Conservation (phyloP, 2,797 vertebrate species). For the Sebastiscus tertius region DNA sequence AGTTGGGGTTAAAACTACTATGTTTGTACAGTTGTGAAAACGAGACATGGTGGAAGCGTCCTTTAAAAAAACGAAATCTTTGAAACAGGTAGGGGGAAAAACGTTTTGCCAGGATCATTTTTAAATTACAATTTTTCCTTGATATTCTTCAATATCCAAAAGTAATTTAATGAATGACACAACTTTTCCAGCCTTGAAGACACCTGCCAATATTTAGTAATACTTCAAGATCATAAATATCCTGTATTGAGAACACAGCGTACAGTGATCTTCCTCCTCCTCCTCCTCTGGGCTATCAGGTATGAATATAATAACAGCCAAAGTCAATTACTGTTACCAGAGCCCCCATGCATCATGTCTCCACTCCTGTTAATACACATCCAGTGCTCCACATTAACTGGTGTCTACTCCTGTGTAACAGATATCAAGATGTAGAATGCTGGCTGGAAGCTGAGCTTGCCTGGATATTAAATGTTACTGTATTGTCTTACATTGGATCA, state of each 20-base stretch:
- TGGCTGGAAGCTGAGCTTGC: background rate
- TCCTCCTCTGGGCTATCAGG: constrained; percentile 12
- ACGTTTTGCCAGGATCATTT: too few relatives aligned
- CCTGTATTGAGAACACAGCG: background rate
- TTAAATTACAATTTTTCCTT: too few relatives aligned
- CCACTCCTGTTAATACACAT: constrained; percentile 54
- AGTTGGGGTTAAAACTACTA: too few relatives aligned
- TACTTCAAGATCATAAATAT: too few relatives aligned
- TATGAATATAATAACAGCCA: constrained; percentile 40
- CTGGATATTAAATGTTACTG: constrained; percentile 45
- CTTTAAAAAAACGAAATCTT: too few relatives aligned
- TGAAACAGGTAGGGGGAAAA: too few relatives aligned
- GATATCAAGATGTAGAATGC: constrained; percentile 24
- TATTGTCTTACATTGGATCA: constrained; percentile 31
- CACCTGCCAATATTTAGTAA: background rate
- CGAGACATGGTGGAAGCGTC: too few relatives aligned
- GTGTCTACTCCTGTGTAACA: constrained; percentile 34
- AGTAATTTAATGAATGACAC: too few relatives aligned
- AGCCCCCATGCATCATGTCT: constrained; percentile 37
- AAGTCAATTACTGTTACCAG: constrained; percentile 61
- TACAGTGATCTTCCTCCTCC: background rate
- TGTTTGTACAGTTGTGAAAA: too few relatives aligned
- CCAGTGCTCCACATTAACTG: constrained; percentile 60
- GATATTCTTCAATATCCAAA: too few relatives aligned
- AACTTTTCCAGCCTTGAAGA: background rate